Evolutionary conservation across 2,113 vertebrate genomes (phyloP), one percentile per base, ranked within the genome.

Genomic region (Grus americana): DNA sequence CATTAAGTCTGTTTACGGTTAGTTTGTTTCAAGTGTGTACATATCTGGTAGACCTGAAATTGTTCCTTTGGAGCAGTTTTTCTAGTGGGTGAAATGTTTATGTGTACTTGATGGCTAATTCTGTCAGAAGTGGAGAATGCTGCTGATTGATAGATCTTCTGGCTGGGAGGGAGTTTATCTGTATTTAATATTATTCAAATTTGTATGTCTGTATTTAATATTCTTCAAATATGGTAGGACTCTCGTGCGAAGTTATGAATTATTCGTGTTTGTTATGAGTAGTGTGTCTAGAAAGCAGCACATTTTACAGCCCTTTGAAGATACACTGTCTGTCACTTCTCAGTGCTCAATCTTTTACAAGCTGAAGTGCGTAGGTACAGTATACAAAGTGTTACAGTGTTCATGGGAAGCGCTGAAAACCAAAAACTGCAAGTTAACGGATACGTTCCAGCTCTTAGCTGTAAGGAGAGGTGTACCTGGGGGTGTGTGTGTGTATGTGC

Each of bases 251-350:
- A 76, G 82, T 52, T 50, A 91, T 96, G 93, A 97, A 93, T 96
- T 82, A 92, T 92, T 95, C 24, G 32, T 49, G 67, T 65, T 40
- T 80, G 84, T 81, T 93, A 47, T 19, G 86, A 90, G 80, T n/a
- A 11, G 80, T 9, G 30, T 49, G 92, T 86, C 93, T 90, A 4
- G 93, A 84, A 97, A 93, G 93, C 78, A 58, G 82, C 79, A 24
- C 85, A 32, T 92, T 82, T 93, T 73, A 19, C 83, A 87, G 83
- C 88, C 67, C 87, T 96, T 92, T 93, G 96, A 94, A 95, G 93
- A 81, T 36, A 26, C 16, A 1, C 88, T 89, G 93, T 89, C 96
- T 86, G 87, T 93, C 90, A 83, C 91, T 86, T 74, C 91, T 49
- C 49, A 13, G 86, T 4, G 76, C 92, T 95, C 84, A 67, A 34